Evolutionary conservation across 2,888 invertebrate genomes (phyloP).

Genomic region (Psylliodes chrysocephalus): DNA sequence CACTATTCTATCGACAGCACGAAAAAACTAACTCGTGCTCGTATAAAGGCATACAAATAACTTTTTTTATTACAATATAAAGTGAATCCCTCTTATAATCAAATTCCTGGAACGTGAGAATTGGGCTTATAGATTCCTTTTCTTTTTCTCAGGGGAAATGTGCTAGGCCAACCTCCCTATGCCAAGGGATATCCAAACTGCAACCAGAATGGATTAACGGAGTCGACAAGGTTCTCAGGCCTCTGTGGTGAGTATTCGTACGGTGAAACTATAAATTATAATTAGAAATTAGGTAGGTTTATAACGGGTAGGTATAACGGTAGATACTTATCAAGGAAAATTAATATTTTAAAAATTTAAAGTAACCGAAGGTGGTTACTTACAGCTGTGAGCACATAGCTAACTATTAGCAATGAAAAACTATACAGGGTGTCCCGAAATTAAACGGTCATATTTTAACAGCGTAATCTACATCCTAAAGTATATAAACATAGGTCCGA

Average conservation of each 20-base stretch:
- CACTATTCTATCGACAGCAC: neutral
- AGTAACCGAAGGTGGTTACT: no score
- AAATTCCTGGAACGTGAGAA: constrained; percentile 18
- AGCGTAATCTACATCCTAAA: no score
- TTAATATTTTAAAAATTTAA: no score
- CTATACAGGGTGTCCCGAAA: no score
- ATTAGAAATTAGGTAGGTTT: no score
- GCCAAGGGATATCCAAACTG: constrained; percentile 80
- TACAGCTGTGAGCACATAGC: no score
- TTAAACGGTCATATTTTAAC: no score
- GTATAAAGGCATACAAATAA: neutral
- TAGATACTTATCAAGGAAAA: no score
- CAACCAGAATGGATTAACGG: constrained; percentile 73
- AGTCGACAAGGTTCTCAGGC: constrained; percentile 79
- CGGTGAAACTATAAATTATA: no score
- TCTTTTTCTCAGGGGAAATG: constrained; percentile 72
- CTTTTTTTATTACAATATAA: constrained; percentile 25
- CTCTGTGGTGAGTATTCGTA: constrained; percentile 83
- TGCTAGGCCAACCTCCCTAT: constrained; percentile 80
- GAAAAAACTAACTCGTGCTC: neutral
- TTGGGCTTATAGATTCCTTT: constrained; percentile 24
- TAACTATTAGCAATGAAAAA: no score
- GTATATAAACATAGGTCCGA: no score
- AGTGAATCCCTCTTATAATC: constrained; percentile 30
- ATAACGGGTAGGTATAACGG: no score